Percentiles rank a stretch among this genome's conserved stretches.
Evolutionary conservation across 2,888 invertebrate species (phyloP).

Genomic region (Leptinotarsa rubiginosa): DNA sequence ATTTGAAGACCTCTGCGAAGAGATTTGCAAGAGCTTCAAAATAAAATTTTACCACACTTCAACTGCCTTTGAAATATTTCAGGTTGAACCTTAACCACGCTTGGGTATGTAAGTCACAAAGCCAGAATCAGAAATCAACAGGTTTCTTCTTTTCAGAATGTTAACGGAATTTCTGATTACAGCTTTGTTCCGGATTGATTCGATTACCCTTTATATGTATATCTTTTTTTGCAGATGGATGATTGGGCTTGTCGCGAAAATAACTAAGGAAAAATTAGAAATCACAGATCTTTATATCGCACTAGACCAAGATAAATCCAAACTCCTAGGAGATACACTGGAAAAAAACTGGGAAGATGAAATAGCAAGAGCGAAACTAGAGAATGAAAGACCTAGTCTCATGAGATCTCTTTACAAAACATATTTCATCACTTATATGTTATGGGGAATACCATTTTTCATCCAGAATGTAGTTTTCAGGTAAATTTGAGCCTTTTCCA

Average conservation of each 20-base stretch:
- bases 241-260: slow-evolving; percentile 65
- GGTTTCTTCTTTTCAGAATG: too few relatives aligned
- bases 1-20: too few relatives aligned
- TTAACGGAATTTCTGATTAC: too few relatives aligned
- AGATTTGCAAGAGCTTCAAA: too few relatives aligned
- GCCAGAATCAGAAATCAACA: too few relatives aligned
- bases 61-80: too few relatives aligned
- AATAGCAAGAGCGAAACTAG: slow-evolving; percentile 42
- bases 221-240: slow-evolving; percentile 58
- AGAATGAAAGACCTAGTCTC: slow-evolving; percentile 56
- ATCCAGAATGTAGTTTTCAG: slow-evolving; percentile 45
- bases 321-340: slow-evolving; percentile 73
- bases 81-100: too few relatives aligned
- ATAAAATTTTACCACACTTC: too few relatives aligned
- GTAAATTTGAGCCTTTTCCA: slow-evolving; percentile 31
- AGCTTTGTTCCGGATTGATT: too few relatives aligned
- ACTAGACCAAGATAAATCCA: slow-evolving; percentile 72
- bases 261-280: slow-evolving; percentile 73
- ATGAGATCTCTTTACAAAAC: slow-evolving; percentile 46
- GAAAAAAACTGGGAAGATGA: slow-evolving; percentile 68
- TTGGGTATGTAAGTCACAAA: too few relatives aligned
- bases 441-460: slow-evolving; percentile 41
- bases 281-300: slow-evolving; percentile 75
- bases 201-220: background rate
- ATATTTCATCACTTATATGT: slow-evolving; percentile 47